Conservation (phyloP, 2,797 vertebrate genomes). For the Remorina albescens region DNA sequence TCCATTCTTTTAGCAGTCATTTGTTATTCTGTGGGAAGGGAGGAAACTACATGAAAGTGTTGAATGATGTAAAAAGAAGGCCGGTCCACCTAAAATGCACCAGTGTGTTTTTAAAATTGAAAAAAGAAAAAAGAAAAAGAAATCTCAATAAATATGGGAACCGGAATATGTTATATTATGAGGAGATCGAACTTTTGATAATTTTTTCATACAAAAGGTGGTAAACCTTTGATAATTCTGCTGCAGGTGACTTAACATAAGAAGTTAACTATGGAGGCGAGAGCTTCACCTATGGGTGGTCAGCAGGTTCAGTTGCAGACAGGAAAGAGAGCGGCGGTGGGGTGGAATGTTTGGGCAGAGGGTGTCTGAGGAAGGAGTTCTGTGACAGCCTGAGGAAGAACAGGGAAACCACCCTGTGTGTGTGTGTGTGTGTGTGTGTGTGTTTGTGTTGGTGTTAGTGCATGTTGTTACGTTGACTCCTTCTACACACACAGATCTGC, state of each 20-base stretch:
- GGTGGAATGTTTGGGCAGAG: conserved; percentile 10
- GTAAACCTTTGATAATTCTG: neutral
- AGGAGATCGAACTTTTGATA: neutral
- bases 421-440: conserved; percentile 30
- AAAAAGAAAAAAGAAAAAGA: no score
- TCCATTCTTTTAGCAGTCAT: no score
- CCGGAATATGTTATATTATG: no score
- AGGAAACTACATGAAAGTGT: no score
- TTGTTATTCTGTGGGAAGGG: no score
- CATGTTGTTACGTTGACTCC: neutral
- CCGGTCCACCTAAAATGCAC: no score
- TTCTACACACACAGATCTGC: conserved; percentile 39
- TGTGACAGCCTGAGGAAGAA: conserved; percentile 20
- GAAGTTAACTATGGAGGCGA: no score
- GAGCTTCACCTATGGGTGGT: neutral
- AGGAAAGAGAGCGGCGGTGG: conserved; percentile 15
- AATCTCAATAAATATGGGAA: no score
- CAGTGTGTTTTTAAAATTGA: no score
- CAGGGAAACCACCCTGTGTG: conserved; percentile 19
- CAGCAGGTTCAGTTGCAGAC: conserved; percentile 3
- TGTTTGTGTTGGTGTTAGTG: no score
- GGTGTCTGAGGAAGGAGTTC: conserved; percentile 27
- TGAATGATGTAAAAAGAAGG: no score
- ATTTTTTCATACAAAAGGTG: no score
- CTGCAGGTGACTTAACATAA: neutral